phyloP scores from a whole-genome alignment of 2,888 invertebrate genomes.

The Diarsia rubi region DNA sequence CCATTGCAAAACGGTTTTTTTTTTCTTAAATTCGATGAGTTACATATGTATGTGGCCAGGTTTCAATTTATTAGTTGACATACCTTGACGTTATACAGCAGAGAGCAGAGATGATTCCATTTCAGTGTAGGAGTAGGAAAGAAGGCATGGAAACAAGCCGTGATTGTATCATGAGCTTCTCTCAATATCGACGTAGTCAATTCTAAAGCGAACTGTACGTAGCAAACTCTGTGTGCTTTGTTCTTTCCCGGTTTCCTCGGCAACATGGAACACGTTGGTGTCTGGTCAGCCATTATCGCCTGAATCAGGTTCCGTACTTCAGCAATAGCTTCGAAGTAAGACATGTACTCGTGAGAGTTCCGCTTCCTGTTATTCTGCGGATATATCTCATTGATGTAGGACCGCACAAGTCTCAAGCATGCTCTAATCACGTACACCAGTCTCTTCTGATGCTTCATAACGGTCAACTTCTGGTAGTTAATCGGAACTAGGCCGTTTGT shows the following conservation, averaged over 20 bases:
- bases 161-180: constrained; percentile 97
- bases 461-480: constrained; percentile 88
- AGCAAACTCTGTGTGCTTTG: constrained; percentile 83
- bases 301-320: constrained; percentile 96
- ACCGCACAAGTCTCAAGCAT: constrained; percentile 94
- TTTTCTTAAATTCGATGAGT: neutral
- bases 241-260: constrained; percentile 82
- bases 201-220: constrained; percentile 89
- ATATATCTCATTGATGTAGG: constrained; percentile 97
- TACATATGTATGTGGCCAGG: neutral
- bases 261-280: constrained; percentile 82
- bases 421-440: constrained; percentile 96
- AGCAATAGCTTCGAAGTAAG: constrained; percentile 96
- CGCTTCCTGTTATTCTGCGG: constrained; percentile 92
- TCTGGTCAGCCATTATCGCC: constrained; percentile 94
- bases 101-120: constrained; percentile 97
- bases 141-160: constrained; percentile 98
- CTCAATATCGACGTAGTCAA: constrained; percentile 94
- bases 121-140: constrained; percentile 98
- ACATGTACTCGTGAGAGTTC: constrained; percentile 92
- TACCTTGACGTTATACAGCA: constrained; percentile 93
- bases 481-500: constrained; percentile 85
- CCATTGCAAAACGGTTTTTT: no score
- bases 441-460: constrained; percentile 94
- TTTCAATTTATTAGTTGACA: constrained; percentile 38